Evolutionary conservation across 2,113 vertebrate species (phyloP), one percentile per base, ranked within the genome.

Genomic region (Apodemus sylvaticus): DNA sequence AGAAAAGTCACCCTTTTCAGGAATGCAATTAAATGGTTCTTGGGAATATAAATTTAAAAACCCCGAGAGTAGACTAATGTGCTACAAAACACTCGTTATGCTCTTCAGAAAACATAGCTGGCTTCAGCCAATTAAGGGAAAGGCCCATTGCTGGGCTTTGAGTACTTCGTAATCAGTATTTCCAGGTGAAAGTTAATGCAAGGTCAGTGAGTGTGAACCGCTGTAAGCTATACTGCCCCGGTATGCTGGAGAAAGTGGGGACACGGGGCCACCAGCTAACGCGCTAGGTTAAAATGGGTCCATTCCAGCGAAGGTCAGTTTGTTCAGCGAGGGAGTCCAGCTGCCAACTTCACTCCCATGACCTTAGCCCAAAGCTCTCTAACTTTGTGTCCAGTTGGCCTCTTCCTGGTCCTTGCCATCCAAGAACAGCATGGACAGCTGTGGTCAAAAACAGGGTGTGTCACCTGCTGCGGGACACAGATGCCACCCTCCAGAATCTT

Each of bases 401-500:
- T 93, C 78, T 81, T 97, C 42, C 86, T 97, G 89, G 83, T 93
- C 93, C 29, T 68, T 74, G 58, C 70, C 94, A 86, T 92, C 90
- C 96, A 93, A 96, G 97, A 94, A 92, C 86, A 97, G 97, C 97
- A 94, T 45, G 93, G 97, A 97, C 98, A 98, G 98, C 98, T 98
- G 98, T 97, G 97, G 87, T 96, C 93, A 90, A 74, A 64, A 94
- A 90, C 96, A 98, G 98, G 98, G 98, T 42, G 98, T 98, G 98
- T 98, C 97, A 97, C 95, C 97, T 96, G 92, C 94, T 48, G 2
- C 3, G 19, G 70, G 94, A 3, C 98, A 97, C 95, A 93, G 79
- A 98, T 98, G 97, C 97, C 98, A 98, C 34, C 39, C 70, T 71
- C 94, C 94, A 93, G 97, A 98, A 86, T 98, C 96, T 98, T 98